Evolutionary conservation across 1,140 invertebrate genomes (phyloP), one percentile per base, ranked within the genome.

Genomic region (Gryllus bimaculatus): DNA sequence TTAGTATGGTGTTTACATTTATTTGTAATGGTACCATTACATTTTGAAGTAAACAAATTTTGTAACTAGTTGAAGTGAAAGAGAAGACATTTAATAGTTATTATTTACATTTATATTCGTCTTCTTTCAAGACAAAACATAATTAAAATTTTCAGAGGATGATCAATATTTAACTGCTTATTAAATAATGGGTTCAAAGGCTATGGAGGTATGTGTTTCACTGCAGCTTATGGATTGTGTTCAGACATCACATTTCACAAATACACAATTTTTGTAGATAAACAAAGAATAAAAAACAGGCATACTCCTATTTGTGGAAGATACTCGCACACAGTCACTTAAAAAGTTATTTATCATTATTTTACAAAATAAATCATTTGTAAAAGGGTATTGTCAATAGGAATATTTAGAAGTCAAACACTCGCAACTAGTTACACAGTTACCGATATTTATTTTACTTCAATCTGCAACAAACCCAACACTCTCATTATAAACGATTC

Each of bases 11-110:
- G 54, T 66, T 66, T 66, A 66, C 54, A 66, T 66, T 66, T 66
- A 66, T 66, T 39, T 66, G 54, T 66, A 66, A 66, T 66, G 54
- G 54, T 66, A 66, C 54, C 54, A 66, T 66, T 66, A 66, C 54
- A 66, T 66, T 66, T 66, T 66, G 54, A 66, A 66, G 54, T 66
- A 66, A 66, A 66, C 54, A 66, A 66, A 66, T 66, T 66, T 66
- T 66, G 54, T 18, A 66, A 66, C 54, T 66, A 66, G 54, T 66
- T 66, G 54, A 66, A 66, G 54, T 66, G 54, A 13, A 66, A 66
- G 54, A 13, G 54, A 66, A 66, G 18, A 66, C 10, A 66, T 66
- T 39, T 66, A 66, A 66, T 13, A 66, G 18, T 7, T 3, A 66
- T 13, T 66, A 66, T 66, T 66, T 66, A 66, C 54, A 66, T 66